Conservation (phyloP, 2,797 vertebrate species). For the Hoplostethus mediterraneus region DNA sequence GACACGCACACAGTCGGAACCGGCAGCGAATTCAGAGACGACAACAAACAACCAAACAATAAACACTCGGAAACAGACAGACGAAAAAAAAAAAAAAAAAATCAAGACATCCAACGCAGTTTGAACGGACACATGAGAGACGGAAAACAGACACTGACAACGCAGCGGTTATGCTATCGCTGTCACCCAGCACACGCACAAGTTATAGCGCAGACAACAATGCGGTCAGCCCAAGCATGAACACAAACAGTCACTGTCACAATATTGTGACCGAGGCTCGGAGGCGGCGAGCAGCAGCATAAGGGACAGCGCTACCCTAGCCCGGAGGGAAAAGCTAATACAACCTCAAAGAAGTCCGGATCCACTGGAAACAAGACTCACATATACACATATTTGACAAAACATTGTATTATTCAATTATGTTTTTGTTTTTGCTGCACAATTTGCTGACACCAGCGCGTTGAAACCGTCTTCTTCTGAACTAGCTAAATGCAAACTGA, state of each 20-base stretch:
- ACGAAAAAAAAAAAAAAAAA: no score
- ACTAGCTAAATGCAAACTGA: background rate
- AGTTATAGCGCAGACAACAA: constrained; percentile 27
- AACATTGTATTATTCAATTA: background rate
- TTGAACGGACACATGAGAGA: constrained; percentile 23
- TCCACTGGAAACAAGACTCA: background rate
- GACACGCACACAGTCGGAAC: constrained; percentile 17
- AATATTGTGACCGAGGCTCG: constrained; percentile 61
- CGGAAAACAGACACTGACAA: constrained; percentile 27
- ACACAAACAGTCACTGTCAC: constrained; percentile 62
- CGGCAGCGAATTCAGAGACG: constrained; percentile 5
- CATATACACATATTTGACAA: no score
- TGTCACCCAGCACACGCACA: constrained; percentile 16
- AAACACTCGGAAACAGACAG: background rate
- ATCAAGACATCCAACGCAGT: background rate
- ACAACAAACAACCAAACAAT: constrained; percentile 31
- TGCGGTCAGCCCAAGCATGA: constrained; percentile 51
- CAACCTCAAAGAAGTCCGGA: background rate
- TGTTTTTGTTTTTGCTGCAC: background rate
- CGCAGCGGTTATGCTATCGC: constrained; percentile 15
- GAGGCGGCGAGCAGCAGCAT: constrained; percentile 21
- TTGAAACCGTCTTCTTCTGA: background rate
- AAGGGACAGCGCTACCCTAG: constrained; percentile 13
- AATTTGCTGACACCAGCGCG: background rate
- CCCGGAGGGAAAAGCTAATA: background rate